These are phyloP conservation scores for Idaea straminata DNA, from an alignment of 2,888 invertebrate species.

Conservation along the genomic window DNA sequence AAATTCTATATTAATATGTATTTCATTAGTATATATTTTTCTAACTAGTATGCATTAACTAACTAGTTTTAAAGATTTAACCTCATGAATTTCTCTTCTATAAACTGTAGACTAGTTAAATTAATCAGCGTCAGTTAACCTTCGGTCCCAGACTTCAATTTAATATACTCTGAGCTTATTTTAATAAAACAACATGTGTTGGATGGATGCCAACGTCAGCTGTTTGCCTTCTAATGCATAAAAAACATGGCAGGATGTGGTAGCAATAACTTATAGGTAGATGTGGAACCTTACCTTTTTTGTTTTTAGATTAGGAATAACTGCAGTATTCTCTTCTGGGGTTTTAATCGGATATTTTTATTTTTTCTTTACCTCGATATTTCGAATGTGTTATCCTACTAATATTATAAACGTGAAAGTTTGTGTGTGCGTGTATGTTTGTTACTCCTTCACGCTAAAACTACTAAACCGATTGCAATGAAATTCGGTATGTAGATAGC, in stretches of 20 bases:
- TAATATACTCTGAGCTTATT: slow-evolving; percentile 20
- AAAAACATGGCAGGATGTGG: slow-evolving; percentile 11
- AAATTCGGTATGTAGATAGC: too few relatives aligned
- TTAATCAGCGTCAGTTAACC: slow-evolving; percentile 6
- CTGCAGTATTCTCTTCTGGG: background rate
- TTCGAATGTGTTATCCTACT: too few relatives aligned
- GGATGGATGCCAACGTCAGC: slow-evolving; percentile 12
- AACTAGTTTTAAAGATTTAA: too few relatives aligned
- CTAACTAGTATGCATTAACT: too few relatives aligned
- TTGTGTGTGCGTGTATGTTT: too few relatives aligned
- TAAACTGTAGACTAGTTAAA: background rate
- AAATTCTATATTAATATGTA: too few relatives aligned
- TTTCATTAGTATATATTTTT: too few relatives aligned
- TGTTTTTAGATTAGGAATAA: slow-evolving; percentile 20
- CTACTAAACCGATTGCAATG: too few relatives aligned
- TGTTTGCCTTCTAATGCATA: slow-evolving; percentile 11
- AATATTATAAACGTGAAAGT: too few relatives aligned
- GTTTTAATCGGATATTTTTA: too few relatives aligned
- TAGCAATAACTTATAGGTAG: slow-evolving; percentile 4
- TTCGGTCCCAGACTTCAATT: slow-evolving; percentile 15
- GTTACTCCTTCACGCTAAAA: too few relatives aligned
- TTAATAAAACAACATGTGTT: slow-evolving; percentile 17
- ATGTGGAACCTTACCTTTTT: background rate
- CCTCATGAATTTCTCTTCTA: background rate
- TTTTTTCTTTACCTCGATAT: too few relatives aligned